Evolutionary conservation across 2,888 invertebrate species (phyloP), one percentile per base, ranked within the genome.

Genomic region (Pteria penguin): DNA sequence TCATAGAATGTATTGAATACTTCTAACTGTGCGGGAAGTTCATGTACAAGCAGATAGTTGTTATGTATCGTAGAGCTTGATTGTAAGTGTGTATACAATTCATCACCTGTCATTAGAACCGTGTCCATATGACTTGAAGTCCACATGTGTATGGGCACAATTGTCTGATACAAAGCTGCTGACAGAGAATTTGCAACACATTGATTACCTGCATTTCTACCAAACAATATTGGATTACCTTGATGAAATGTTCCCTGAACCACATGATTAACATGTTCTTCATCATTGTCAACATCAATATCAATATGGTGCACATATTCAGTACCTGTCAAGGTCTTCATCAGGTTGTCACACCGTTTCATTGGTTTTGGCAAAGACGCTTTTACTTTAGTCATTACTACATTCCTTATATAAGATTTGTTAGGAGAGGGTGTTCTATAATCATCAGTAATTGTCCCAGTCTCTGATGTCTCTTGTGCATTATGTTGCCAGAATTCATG

Each of bases 211-310:
- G 55, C 55, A 67, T 67, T 67, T 11, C 55, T 33, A 4, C 54
- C 54, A 31, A 67, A 67, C 29, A n/a, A n/a, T n/a, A 54, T 67
- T 2, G 31, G 29, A 5, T 67, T n/a, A 8, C 29, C 67, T 26
- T 67, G 67, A 67, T 67, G 67, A 31, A 67, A 67, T 1, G 29
- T 54, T 32, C 67, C 67, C 22, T 55, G 55, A 32, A 67, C 32
- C n/a, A n/a, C n/a, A n/a, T n/a, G n/a, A n/a, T n/a, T n/a, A n/a
- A n/a, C n/a, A n/a, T n/a, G n/a, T n/a, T n/a, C n/a, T n/a, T n/a
- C n/a, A n/a, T n/a, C n/a, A n/a, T n/a, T n/a, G n/a, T n/a, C n/a
- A n/a, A n/a, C n/a, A n/a, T n/a, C n/a, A n/a, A n/a, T n/a, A n/a
- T n/a, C n/a, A n/a, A n/a, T n/a, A n/a, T n/a, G n/a, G n/a, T n/a